These are phyloP conservation scores for Abrostola triplasia DNA, from an alignment of 2,888 invertebrate species.

Conservation along the genomic window DNA sequence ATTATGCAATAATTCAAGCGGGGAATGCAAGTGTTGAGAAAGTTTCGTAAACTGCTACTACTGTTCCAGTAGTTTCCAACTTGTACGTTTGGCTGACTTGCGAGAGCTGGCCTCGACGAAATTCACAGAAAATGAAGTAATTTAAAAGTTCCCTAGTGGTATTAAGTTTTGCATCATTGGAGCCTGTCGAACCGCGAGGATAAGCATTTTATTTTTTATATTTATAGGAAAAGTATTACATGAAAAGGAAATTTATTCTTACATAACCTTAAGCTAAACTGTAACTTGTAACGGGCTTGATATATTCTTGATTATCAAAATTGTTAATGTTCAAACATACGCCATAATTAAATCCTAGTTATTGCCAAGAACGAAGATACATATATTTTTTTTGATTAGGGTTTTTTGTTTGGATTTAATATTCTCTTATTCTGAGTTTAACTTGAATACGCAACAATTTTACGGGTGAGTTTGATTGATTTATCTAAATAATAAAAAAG, in stretches of 20 bases:
- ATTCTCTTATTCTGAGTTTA: too few relatives aligned
- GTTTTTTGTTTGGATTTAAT: too few relatives aligned
- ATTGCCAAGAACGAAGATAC: too few relatives aligned
- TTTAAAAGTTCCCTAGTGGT: constrained; percentile 61
- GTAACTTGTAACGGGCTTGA: too few relatives aligned
- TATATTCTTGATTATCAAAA: too few relatives aligned
- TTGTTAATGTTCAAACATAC: too few relatives aligned
- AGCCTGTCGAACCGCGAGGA: constrained; percentile 54
- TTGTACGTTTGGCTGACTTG: constrained; percentile 67
- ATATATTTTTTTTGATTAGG: too few relatives aligned
- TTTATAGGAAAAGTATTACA: constrained; percentile 4
- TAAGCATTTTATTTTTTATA: constrained; percentile 53
- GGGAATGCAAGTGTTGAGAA: constrained; percentile 78
- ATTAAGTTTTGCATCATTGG: constrained; percentile 66
- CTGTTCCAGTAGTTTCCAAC: constrained; percentile 64
- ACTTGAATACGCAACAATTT: too few relatives aligned
- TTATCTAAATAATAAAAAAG: not conserved
- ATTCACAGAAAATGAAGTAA: constrained; percentile 72
- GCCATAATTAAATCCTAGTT: too few relatives aligned
- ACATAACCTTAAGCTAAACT: too few relatives aligned
- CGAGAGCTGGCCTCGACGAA: constrained; percentile 53
- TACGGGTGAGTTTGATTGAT: too few relatives aligned
- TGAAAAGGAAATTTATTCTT: not conserved
- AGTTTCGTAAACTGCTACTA: constrained; percentile 66
- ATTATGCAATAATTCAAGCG: constrained; percentile 79